Percentiles rank a stretch among this genome's conserved stretches.
These are phyloP conservation scores for Celastrina argiolus DNA, from an alignment of 2,888 invertebrate genomes.

Conservation along the genomic window DNA sequence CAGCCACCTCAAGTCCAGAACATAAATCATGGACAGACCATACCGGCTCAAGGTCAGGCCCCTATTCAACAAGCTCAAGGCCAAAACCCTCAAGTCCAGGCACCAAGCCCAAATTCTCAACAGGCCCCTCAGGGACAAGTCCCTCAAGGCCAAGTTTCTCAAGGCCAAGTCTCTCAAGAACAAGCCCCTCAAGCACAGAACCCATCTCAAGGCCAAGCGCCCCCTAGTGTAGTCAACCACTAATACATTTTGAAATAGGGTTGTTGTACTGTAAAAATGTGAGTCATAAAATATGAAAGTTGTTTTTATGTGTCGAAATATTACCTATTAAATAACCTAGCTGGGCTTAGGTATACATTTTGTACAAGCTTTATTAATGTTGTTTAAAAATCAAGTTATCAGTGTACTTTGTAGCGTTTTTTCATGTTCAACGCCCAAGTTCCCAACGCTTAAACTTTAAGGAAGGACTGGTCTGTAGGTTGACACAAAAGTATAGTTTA, in stretches of 20 bases:
- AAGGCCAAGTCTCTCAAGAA: constrained; percentile 36
- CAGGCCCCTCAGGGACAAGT: constrained; percentile 27
- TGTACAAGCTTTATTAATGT: background rate
- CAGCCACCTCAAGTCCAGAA: constrained; percentile 34
- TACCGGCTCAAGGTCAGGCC: constrained; percentile 29
- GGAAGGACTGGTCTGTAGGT: too few relatives aligned
- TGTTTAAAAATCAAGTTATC: background rate
- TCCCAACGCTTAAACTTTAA: too few relatives aligned
- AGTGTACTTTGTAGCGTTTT: background rate
- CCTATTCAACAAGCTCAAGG: constrained; percentile 32
- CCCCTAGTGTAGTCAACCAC: constrained; percentile 13
- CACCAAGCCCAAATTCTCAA: background rate
- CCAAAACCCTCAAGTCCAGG: constrained; percentile 13
- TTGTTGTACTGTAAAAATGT: background rate
- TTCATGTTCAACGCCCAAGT: too few relatives aligned
- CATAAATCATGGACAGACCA: constrained; percentile 7
- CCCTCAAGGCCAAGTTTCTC: constrained; percentile 34
- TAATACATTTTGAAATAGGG: background rate
- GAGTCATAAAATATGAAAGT: background rate
- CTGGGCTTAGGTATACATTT: background rate
- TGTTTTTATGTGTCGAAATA: background rate
- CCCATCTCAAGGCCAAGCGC: constrained; percentile 24
- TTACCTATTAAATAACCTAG: background rate
- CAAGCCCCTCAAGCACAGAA: constrained; percentile 33
- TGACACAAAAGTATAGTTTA: too few relatives aligned